Evolutionary conservation across 2,113 vertebrate genomes (phyloP), one percentile per base, ranked within the genome.

Genomic region (Scatophagus argus): DNA sequence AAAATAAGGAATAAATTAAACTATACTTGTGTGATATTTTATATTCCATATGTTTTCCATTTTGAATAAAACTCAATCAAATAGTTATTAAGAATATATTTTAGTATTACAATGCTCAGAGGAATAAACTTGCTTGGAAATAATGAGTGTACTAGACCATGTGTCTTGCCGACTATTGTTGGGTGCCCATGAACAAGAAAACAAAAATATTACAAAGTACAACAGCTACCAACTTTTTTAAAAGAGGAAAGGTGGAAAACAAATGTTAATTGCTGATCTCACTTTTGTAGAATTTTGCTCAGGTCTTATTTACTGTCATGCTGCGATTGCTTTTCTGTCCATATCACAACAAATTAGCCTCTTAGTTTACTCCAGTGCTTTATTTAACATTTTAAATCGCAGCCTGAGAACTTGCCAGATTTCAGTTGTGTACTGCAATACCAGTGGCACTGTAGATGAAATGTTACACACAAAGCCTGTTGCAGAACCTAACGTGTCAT

Each of bases 61-160:
- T 61, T 79, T 21, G 3, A 65, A 41, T 56, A n/a, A n/a, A 70
- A n/a, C 19, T 9, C 7, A n/a, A 32, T 54, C 2, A 13, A 14
- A 65, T 74, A 19, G 7, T 52, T 47, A 69, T 64, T 32, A 79
- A 66, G 13, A 36, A 68, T 4, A 44, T 0, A 52, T 61, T 47
- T 59, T 47, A 55, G 38, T 32, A 56, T 21, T 12, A 3, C 39
- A 10, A 60, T 38, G 5, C 12, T 36, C 21, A 11, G 21, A 70
- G 17, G 23, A 56, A 23, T 34, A 43, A 4, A 3, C 14, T 68
- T 31, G 21, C 17, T 31, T 31, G 27, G 23, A 51, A 62, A 74
- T 41, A 63, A 76, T 43, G 16, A 36, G 1, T 64, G 25, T 56
- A 41, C 8, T 36, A 32, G 36, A 23, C 13, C 16, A 65, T 9